phyloP scores from a whole-genome alignment of 2,113 vertebrate genomes.

The Pteronura brasiliensis region DNA sequence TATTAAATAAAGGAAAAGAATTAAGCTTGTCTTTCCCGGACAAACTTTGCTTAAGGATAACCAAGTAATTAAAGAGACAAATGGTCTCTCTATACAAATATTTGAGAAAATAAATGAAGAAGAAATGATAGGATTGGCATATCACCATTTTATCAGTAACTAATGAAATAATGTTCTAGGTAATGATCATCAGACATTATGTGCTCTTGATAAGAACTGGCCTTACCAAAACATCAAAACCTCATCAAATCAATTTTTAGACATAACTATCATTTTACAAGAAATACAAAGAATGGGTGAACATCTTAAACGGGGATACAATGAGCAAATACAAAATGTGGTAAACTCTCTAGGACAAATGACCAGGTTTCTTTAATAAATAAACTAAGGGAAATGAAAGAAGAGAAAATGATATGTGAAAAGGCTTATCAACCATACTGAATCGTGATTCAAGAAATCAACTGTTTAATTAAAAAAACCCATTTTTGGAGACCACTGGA shows the following conservation, averaged over 20 bases:
- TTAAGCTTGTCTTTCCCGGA: background rate
- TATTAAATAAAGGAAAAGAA: background rate
- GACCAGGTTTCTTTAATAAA: slow-evolving; percentile 4
- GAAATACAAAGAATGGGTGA: background rate
- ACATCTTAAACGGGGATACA: background rate
- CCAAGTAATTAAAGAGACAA: background rate
- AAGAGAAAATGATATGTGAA: background rate
- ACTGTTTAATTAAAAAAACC: background rate
- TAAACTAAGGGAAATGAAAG: background rate
- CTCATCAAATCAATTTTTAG: background rate
- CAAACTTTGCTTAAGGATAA: background rate
- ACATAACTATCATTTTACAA: background rate
- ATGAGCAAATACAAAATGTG: background rate
- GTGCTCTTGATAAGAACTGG: background rate
- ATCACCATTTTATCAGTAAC: background rate
- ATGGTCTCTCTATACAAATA: background rate
- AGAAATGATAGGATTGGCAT: background rate
- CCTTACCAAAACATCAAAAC: background rate
- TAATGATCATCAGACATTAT: background rate
- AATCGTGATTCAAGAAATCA: background rate
- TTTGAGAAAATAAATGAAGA: background rate
- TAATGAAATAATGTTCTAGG: background rate
- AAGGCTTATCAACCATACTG: background rate
- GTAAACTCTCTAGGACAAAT: background rate
- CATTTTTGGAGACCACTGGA: background rate